A percentile compares a stretch with the other conserved stretches of the same genome.
Evolutionary conservation across 2,113 vertebrate genomes (phyloP).

Genomic region (Alligator sinensis): DNA sequence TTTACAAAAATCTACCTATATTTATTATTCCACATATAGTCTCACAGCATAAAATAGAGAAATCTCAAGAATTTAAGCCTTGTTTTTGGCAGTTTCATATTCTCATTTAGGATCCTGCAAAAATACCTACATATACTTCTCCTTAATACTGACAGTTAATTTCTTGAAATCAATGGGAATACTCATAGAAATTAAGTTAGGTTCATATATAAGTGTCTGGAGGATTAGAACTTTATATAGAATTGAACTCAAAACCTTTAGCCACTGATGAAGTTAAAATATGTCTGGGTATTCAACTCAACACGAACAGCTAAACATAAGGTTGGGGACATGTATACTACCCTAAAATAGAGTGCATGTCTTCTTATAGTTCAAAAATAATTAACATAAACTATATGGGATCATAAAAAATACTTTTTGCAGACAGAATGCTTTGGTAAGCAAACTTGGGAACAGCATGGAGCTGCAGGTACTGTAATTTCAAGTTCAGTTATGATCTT

Average conservation of each 20-base stretch:
- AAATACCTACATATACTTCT: not conserved
- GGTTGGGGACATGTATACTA: not conserved
- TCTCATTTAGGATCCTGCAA: not conserved
- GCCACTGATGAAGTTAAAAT: not conserved
- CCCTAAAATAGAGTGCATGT: not conserved
- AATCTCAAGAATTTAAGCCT: not conserved
- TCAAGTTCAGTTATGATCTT: conserved; percentile 14
- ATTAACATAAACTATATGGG: conserved; percentile 15
- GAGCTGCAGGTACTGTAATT: not conserved
- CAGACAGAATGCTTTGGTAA: conserved; percentile 36
- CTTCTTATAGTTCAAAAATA: conserved; percentile 5
- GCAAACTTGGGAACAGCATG: conserved; percentile 7
- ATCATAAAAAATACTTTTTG: conserved; percentile 14
- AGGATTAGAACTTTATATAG: not conserved
- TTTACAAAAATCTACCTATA: not conserved
- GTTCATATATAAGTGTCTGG: not conserved
- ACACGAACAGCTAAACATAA: not conserved
- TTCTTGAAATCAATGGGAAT: not conserved
- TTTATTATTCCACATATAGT: not conserved
- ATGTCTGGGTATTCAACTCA: not conserved
- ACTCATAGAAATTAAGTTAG: not conserved
- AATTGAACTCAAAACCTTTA: not conserved
- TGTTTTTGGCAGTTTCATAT: not conserved
- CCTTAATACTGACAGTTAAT: not conserved
- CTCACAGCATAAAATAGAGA: not conserved